Percentiles rank a stretch among this genome's conserved stretches.
Evolutionary conservation across 2,113 vertebrate genomes (phyloP).

Genomic region (Herpailurus yagouaroundi): DNA sequence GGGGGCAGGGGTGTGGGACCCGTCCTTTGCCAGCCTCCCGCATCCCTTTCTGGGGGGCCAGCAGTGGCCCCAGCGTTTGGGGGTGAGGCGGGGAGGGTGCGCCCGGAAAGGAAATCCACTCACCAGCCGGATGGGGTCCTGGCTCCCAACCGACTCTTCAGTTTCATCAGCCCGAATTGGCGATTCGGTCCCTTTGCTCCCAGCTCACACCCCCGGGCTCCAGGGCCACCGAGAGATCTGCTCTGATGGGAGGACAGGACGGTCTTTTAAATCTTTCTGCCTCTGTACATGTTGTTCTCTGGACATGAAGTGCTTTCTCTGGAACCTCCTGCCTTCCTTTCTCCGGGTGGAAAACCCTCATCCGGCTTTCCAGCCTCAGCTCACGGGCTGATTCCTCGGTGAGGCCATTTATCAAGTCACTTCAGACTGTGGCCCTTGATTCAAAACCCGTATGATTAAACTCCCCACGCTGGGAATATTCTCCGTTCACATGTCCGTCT

Average conservation of each 20-base stretch:
- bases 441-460: not conserved
- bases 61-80: no score
- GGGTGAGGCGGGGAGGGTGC: not conserved
- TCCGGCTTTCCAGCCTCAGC: not conserved
- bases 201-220: not conserved
- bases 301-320: no score
- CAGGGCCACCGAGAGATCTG: not conserved
- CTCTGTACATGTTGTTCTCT: not conserved
- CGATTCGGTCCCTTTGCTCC: no score
- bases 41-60: not conserved
- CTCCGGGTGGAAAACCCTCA: not conserved
- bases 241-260: not conserved
- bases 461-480: not conserved
- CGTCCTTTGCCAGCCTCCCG: not conserved
- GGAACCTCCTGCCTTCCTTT: not conserved
- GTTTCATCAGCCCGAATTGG: no score
- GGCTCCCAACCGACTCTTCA: not conserved
- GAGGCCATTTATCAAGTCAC: not conserved
- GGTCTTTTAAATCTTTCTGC: not conserved
- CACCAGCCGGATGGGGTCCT: not conserved
- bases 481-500: not conserved
- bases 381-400: not conserved
- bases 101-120: not conserved
- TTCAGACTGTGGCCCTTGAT: no score
- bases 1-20: not conserved